phyloP scores from a whole-genome alignment of 2,888 invertebrate species.

The Diadegma fenestrale region DNA sequence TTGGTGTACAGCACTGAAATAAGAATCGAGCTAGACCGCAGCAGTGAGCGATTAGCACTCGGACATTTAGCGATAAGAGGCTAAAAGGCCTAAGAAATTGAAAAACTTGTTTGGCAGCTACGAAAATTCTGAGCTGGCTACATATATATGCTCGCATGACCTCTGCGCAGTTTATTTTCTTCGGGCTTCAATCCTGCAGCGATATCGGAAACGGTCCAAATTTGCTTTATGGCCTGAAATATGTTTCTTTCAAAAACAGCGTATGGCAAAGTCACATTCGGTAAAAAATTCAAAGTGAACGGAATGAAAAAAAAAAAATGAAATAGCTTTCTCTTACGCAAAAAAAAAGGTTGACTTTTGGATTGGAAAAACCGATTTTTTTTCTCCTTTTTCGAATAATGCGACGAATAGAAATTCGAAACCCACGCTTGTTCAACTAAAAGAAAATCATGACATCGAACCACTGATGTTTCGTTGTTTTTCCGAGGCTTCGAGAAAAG shows the following conservation, averaged over 20 bases:
- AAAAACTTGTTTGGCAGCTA: constrained; percentile 12
- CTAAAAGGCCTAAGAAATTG: constrained; percentile 47
- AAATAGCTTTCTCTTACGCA: too few relatives aligned
- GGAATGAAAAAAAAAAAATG: too few relatives aligned
- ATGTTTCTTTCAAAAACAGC: background rate
- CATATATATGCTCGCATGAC: too few relatives aligned
- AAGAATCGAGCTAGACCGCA: constrained; percentile 32
- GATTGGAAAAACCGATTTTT: too few relatives aligned
- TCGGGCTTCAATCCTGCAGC: background rate
- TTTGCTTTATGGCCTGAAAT: background rate
- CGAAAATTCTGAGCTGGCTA: background rate
- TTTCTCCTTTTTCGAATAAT: background rate
- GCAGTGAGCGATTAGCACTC: constrained; percentile 51
- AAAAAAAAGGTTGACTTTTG: too few relatives aligned
- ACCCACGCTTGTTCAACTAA: background rate
- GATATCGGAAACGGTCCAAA: background rate
- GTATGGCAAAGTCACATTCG: background rate
- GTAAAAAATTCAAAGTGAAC: too few relatives aligned
- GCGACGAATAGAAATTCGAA: background rate
- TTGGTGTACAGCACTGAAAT: constrained; percentile 11
- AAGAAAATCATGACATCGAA: constrained; percentile 9
- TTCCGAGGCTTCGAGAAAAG: background rate
- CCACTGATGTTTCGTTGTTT: constrained; percentile 36
- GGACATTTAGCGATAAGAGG: constrained; percentile 63
- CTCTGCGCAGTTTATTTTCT: background rate